A percentile compares a stretch with the other conserved stretches of the same genome.
These are phyloP conservation scores for Platorchestia sp. DNA, from an alignment of 1,140 invertebrate genomes.

Conservation along the genomic window DNA sequence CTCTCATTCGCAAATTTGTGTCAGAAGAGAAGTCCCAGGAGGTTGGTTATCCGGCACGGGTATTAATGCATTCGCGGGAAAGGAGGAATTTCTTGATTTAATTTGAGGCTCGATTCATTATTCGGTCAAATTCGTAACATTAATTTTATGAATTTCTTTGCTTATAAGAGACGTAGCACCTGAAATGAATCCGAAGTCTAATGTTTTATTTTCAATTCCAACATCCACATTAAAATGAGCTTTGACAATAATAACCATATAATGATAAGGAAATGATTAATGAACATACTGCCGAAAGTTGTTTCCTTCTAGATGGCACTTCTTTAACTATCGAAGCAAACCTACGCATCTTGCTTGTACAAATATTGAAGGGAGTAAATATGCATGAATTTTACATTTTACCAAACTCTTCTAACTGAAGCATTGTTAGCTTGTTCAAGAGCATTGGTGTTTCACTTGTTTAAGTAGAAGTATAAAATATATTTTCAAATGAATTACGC, in stretches of 20 bases:
- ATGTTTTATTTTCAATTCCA: background rate
- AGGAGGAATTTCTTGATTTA: background rate
- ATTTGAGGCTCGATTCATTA: too few species aligned
- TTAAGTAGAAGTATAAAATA: too few species aligned
- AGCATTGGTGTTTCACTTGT: too few species aligned
- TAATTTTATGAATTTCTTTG: background rate
- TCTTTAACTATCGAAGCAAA: background rate
- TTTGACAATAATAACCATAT: background rate
- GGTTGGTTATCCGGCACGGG: too few species aligned
- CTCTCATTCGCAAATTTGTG: background rate
- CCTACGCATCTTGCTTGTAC: too few species aligned
- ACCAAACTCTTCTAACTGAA: too few species aligned
- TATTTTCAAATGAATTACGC: too few species aligned
- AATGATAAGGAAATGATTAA: background rate
- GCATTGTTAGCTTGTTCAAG: too few species aligned
- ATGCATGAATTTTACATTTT: too few species aligned
- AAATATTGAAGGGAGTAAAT: too few species aligned
- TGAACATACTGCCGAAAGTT: background rate
- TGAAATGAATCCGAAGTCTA: background rate
- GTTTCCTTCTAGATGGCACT: background rate
- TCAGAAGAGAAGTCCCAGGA: background rate
- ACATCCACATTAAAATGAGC: too few species aligned
- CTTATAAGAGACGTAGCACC: background rate
- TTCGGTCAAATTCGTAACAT: background rate
- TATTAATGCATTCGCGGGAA: too few species aligned